These are phyloP conservation scores for Temnothorax nylanderi DNA, from an alignment of 1,140 invertebrate species.

Conservation along the genomic window DNA sequence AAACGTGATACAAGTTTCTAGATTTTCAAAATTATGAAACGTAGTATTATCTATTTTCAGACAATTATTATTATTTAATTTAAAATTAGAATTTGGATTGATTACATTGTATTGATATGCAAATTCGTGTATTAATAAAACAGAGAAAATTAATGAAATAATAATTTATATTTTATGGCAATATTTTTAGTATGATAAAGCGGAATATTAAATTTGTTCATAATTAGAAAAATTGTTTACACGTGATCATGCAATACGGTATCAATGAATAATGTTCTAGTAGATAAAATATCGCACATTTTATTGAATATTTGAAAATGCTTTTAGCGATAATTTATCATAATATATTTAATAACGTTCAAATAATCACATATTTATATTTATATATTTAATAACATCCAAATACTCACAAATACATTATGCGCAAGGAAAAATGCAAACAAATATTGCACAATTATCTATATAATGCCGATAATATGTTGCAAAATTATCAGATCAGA, in stretches of 20 bases:
- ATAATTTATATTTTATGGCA: background rate
- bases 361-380: conserved; percentile 14
- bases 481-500: background rate
- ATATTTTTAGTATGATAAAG: background rate
- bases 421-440: background rate
- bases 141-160: background rate
- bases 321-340: background rate
- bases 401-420: background rate
- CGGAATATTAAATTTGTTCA: background rate
- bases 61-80: background rate
- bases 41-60: background rate
- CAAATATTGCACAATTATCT: background rate
- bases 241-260: background rate
- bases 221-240: conserved; percentile 12
- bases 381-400: background rate
- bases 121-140: background rate
- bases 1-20: background rate
- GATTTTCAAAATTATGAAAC: conserved; percentile 7
- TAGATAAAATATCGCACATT: background rate
- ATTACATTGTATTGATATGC: background rate
- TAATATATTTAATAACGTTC: background rate
- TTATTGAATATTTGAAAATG: conserved; percentile 1
- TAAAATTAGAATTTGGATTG: background rate
- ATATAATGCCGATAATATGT: background rate
- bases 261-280: conserved; percentile 4